Evolutionary conservation across 1,140 invertebrate species (phyloP).

Genomic region (Bombus ignitus): DNA sequence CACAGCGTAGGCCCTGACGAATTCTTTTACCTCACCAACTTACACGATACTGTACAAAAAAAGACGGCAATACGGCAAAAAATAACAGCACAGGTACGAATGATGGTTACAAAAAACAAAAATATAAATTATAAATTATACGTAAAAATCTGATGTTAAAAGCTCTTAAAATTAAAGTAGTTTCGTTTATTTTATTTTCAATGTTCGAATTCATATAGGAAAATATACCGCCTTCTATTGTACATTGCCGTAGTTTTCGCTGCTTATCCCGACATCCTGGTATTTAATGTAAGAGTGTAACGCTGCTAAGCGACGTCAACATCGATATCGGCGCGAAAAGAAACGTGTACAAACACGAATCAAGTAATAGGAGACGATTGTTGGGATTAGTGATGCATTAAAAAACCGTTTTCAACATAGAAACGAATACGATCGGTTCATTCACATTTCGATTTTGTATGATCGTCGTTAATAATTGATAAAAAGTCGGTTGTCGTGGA

Average conservation of each 20-base stretch:
- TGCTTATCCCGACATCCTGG: neutral
- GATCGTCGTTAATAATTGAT: slow-evolving; percentile 32
- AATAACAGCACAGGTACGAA: neutral
- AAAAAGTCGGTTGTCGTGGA: slow-evolving; percentile 54
- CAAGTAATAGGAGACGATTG: neutral
- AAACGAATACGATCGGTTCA: neutral
- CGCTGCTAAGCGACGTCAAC: neutral
- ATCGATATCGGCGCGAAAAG: slow-evolving; percentile 19
- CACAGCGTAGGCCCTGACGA: slow-evolving; percentile 62
- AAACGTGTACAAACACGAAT: slow-evolving; percentile 1
- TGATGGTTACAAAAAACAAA: neutral
- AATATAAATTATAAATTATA: neutral
- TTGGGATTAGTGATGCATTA: neutral
- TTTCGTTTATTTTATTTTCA: neutral
- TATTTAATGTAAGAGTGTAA: neutral
- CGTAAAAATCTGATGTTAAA: neutral
- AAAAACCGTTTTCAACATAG: neutral
- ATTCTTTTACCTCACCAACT: neutral
- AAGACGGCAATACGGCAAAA: slow-evolving; percentile 8
- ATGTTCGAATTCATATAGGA: neutral
- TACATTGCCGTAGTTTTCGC: neutral
- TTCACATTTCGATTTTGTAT: slow-evolving; percentile 16
- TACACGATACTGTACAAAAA: neutral
- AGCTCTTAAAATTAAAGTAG: neutral
- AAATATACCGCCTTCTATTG: neutral